Conservation (phyloP, 1,140 invertebrate genomes). For the Homarus americanus region DNA sequence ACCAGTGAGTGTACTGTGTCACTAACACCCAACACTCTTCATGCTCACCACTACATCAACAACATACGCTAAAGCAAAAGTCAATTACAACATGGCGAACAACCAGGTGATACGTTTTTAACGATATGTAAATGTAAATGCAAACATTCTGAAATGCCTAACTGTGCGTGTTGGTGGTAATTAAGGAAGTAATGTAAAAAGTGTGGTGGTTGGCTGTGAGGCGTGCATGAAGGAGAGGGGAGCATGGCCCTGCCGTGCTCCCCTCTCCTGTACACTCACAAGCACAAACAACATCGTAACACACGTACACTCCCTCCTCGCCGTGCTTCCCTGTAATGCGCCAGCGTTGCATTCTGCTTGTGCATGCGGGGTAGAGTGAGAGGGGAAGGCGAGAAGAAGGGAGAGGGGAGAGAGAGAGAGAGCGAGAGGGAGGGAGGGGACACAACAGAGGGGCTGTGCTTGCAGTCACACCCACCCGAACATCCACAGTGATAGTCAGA, state of each 20-base stretch:
- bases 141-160: not conserved
- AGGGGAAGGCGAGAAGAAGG: slow-evolving; percentile 4
- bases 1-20: no score
- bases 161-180: not conserved
- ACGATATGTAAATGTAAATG: slow-evolving; percentile 3
- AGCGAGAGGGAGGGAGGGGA: slow-evolving; percentile 25
- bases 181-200: slow-evolving; percentile 30
- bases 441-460: slow-evolving; percentile 43
- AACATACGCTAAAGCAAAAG: no score
- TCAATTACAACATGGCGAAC: no score
- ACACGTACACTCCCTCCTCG: slow-evolving; percentile 33
- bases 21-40: no score
- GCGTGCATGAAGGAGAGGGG: slow-evolving; percentile 38
- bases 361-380: slow-evolving; percentile 48
- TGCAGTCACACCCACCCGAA: slow-evolving; percentile 60
- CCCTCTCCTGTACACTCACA: slow-evolving; percentile 38
- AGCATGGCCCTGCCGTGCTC: not conserved
- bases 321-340: slow-evolving; percentile 46
- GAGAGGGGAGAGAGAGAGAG: slow-evolving; percentile 32
- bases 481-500: slow-evolving; percentile 50
- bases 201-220: slow-evolving; percentile 23
- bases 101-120: not conserved
- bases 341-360: slow-evolving; percentile 67
- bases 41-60: no score
- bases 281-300: not conserved